phyloP scores from a whole-genome alignment of 2,888 invertebrate species.

The Drosophila suboccidentalis region DNA sequence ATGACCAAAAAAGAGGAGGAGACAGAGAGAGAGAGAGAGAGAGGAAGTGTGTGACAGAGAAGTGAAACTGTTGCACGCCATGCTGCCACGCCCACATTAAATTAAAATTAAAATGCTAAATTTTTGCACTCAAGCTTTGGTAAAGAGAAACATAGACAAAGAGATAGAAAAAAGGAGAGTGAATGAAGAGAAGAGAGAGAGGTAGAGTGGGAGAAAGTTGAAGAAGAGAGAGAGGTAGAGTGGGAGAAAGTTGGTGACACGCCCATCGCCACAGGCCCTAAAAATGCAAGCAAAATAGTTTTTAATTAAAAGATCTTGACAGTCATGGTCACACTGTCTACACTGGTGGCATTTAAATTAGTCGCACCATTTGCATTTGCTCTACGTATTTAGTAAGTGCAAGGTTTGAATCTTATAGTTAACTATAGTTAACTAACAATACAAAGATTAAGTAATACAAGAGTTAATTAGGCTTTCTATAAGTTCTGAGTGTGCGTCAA shows the following conservation, averaged over 20 bases:
- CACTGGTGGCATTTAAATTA: slow-evolving; percentile 55
- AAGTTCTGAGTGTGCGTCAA: neutral
- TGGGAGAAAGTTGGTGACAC: slow-evolving; percentile 30
- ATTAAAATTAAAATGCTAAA: slow-evolving; percentile 84
- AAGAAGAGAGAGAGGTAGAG: slow-evolving; percentile 1
- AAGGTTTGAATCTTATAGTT: slow-evolving; percentile 1
- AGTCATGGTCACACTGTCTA: slow-evolving; percentile 50
- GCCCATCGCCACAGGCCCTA: slow-evolving; percentile 63
- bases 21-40: slow-evolving; percentile 16
- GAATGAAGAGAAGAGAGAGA: neutral
- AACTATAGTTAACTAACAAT: neutral
- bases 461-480: neutral
- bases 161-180: neutral
- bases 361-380: slow-evolving; percentile 22
- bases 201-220: slow-evolving; percentile 5
- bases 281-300: slow-evolving; percentile 80
- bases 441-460: neutral
- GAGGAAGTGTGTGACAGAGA: slow-evolving; percentile 1
- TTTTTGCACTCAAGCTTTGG: slow-evolving; percentile 66
- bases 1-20: slow-evolving; percentile 25
- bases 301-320: slow-evolving; percentile 78
- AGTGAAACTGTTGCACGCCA: slow-evolving; percentile 74
- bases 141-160: slow-evolving; percentile 6
- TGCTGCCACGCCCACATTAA: slow-evolving; percentile 74
- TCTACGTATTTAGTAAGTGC: neutral